These are phyloP conservation scores for Pachypeltis micranthus DNA, from an alignment of 1,140 invertebrate species.

Conservation along the genomic window DNA sequence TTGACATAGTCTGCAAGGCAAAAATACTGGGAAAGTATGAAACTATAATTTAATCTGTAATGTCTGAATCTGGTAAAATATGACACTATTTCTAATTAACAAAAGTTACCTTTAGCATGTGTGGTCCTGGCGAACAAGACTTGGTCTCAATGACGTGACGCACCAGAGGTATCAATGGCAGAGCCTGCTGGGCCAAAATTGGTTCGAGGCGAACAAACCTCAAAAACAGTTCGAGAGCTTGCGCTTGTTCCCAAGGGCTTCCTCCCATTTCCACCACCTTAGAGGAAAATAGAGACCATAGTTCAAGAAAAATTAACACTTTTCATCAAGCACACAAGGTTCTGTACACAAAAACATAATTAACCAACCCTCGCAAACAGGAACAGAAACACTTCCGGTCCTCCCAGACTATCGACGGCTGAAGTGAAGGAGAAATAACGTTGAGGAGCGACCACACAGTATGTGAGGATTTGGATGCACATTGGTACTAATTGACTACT, in stretches of 20 bases:
- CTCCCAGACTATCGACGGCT: slow-evolving; percentile 43
- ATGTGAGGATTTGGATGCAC: slow-evolving; percentile 33
- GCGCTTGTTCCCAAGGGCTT: slow-evolving; percentile 42
- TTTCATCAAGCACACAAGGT: too few species aligned
- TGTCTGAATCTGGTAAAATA: too few species aligned
- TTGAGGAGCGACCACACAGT: slow-evolving; percentile 34
- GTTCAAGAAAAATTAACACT: too few species aligned
- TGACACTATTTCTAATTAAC: too few species aligned
- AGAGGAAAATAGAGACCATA: too few species aligned
- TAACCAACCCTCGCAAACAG: slow-evolving; percentile 45
- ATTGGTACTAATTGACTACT: slow-evolving; percentile 30
- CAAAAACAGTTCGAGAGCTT: slow-evolving; percentile 42
- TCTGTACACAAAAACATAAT: too few species aligned
- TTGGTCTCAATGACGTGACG: slow-evolving; percentile 42
- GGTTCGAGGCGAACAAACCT: slow-evolving; percentile 40
- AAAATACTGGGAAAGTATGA: too few species aligned
- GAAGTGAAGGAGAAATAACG: slow-evolving; percentile 41
- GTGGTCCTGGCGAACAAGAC: slow-evolving; percentile 38
- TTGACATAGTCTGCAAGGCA: background rate
- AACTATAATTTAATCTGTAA: too few species aligned
- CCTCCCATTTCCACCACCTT: slow-evolving; percentile 48
- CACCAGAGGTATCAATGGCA: slow-evolving; percentile 39
- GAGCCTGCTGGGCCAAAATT: slow-evolving; percentile 40
- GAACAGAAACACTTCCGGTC: slow-evolving; percentile 45
- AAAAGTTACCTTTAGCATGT: slow-evolving; percentile 39